phyloP scores from a whole-genome alignment of 2,888 invertebrate genomes.

The Nomada goodeniana region DNA sequence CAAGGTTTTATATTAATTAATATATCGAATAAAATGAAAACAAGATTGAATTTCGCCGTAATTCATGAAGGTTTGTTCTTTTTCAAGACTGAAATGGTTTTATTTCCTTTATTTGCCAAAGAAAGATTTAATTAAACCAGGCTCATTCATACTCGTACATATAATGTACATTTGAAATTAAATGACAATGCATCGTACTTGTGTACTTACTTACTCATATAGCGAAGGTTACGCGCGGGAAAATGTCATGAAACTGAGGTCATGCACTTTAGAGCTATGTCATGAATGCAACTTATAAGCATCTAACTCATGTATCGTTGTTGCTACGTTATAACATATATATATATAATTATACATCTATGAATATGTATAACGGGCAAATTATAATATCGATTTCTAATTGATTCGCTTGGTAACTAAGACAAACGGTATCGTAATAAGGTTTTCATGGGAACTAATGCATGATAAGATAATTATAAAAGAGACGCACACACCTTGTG shows the following conservation, averaged over 20 bases:
- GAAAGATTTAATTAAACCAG: conserved; percentile 36
- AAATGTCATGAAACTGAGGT: conserved; percentile 68
- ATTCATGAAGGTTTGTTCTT: not conserved
- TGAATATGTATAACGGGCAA: conserved; percentile 7
- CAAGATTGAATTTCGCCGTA: not conserved
- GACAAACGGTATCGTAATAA: not conserved
- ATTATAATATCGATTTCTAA: conserved; percentile 30
- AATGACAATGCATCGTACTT: conserved; percentile 52
- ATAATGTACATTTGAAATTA: conserved; percentile 48
- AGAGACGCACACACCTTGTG: not conserved
- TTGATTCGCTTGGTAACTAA: conserved; percentile 26
- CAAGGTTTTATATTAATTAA: not conserved
- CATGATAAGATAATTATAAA: conserved; percentile 9
- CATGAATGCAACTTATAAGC: conserved; percentile 57
- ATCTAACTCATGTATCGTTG: conserved; percentile 62
- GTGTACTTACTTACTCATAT: conserved; percentile 48
- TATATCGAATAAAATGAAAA: not conserved
- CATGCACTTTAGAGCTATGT: conserved; percentile 54
- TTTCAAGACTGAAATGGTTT: conserved; percentile 6
- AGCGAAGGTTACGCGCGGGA: conserved; percentile 61
- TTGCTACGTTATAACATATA: conserved; percentile 28
- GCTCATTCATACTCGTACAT: conserved; percentile 48
- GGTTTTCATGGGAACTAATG: conserved; percentile 4
- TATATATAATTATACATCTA: not conserved
- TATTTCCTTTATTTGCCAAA: conserved; percentile 22